Base-by-base conservation (phyloP, 2,888 invertebrate genomes). In the Ochropacha duplaris region DNA sequence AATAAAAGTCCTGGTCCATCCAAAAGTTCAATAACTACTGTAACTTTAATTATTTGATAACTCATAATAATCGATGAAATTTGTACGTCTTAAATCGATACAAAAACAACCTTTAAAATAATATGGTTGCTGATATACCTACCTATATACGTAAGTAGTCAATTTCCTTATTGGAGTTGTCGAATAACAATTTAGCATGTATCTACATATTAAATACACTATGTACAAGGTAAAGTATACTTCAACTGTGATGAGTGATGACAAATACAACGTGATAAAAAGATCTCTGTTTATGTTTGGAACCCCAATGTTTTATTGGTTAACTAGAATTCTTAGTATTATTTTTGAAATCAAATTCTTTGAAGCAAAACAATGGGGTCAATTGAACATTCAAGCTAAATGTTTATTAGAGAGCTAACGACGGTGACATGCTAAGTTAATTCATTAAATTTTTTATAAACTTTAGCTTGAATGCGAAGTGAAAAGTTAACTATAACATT, bases 401-500 rank as follows among this genome's bases (percentile, higher is more conserved):
- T 19, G 22, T 12, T 52, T 51, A n/a, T 34, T 31, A 52, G 31
- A 34, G 34, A 52, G 31, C 31, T 16, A 34, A 34, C 12, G 31
- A 31, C 50, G 5, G n/a, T 14, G 22, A 9, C 22, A 22, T 26
- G 50, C 4, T 50, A 26, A 26, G 28, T 26, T n/a, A 28, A 50
- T 28, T 16, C 28, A 16, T 26, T 22, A n/a, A 16, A 16, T 9
- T 12, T 22, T 54, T 55, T 19, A 44, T 44, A 8, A 19, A 44
- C 2, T 57, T 55, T 55, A 57, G 54, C 58, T 61, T 57, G 50
- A 56, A 34, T 57, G 52, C 34, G 24, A 39, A 55, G 34, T 65
- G 63, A 65, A 71, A 63, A 65, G 74, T 71, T 78, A 76, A 75
- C 80, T 82, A 79, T 63, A 68, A 69, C 54, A 64, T 61, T 72